A percentile compares a stretch with the other conserved stretches of the same genome.
These are phyloP conservation scores for Falco columbarius DNA, from an alignment of 2,797 vertebrate genomes.

Conservation along the genomic window DNA sequence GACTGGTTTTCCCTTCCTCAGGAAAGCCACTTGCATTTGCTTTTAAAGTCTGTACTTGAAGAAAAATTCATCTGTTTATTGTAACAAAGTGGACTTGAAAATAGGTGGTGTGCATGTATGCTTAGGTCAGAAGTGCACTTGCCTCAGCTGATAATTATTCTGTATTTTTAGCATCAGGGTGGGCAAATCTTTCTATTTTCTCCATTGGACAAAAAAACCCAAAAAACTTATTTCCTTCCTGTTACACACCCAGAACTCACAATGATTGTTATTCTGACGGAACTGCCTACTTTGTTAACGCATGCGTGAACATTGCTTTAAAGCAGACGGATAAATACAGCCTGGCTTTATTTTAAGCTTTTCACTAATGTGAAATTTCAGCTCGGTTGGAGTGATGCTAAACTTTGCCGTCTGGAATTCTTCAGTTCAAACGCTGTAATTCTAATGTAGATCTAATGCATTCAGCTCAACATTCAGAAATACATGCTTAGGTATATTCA, in stretches of 20 bases:
- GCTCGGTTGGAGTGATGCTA: neutral
- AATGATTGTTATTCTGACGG: constrained; percentile 22
- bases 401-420: neutral
- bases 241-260: constrained; percentile 59
- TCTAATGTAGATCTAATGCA: neutral
- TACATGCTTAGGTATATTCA: neutral
- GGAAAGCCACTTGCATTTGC: neutral
- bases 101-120: neutral
- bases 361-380: constrained; percentile 16
- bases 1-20: neutral
- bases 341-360: constrained; percentile 36
- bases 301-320: neutral
- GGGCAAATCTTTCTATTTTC: constrained; percentile 69
- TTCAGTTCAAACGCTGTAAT: neutral
- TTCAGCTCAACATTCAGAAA: neutral
- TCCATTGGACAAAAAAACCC: constrained; percentile 14
- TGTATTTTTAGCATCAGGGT: constrained; percentile 63
- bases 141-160: constrained; percentile 61
- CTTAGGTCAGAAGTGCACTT: constrained; percentile 63
- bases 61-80: constrained; percentile 25
- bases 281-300: neutral
- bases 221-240: constrained; percentile 34
- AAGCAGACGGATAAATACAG: neutral
- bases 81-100: constrained; percentile 7
- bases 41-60: constrained; percentile 9